Percentiles rank a stretch among this genome's conserved stretches.
Evolutionary conservation across 2,797 vertebrate genomes (phyloP).

Genomic region (Pampus argenteus): DNA sequence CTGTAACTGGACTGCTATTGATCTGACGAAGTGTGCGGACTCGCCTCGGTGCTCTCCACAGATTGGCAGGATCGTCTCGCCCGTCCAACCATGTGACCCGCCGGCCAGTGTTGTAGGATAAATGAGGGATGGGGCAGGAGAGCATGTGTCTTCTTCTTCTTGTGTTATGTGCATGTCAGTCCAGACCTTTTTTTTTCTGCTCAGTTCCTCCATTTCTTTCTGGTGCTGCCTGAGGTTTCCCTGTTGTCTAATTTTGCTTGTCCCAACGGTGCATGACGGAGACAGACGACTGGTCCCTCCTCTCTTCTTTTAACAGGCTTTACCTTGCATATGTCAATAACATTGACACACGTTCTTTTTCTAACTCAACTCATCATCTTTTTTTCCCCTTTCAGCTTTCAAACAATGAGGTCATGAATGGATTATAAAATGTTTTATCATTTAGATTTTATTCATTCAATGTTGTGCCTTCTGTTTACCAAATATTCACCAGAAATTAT

Average conservation of each 20-base stretch:
- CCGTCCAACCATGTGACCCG: conserved; percentile 27
- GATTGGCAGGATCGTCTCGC: conserved; percentile 39
- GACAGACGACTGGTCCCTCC: conserved; percentile 52
- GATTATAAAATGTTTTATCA: conserved; percentile 24
- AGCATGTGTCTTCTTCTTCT: conserved; percentile 74
- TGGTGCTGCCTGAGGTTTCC: conserved; percentile 57
- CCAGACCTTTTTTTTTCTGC: conserved; percentile 49
- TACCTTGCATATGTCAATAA: conserved; percentile 53
- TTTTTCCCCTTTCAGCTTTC: conserved; percentile 71
- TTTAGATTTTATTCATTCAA: conserved; percentile 10
- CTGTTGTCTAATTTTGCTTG: conserved; percentile 63
- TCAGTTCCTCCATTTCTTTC: conserved; percentile 49
- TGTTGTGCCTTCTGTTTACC: conserved; percentile 2
- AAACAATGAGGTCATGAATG: conserved; percentile 28
- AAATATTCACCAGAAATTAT: background rate
- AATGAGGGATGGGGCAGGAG: conserved; percentile 59
- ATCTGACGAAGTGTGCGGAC: conserved; percentile 43
- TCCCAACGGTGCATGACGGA: conserved; percentile 75
- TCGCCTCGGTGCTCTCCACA: conserved; percentile 46
- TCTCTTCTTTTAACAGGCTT: conserved; percentile 59
- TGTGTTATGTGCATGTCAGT: conserved; percentile 78
- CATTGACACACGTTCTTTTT: conserved; percentile 14
- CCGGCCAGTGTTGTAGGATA: conserved; percentile 32
- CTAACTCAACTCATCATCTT: conserved; percentile 52
- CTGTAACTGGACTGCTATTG: conserved; percentile 43